Conservation (phyloP, 1,140 invertebrate species). For the Gryllus bimaculatus region DNA sequence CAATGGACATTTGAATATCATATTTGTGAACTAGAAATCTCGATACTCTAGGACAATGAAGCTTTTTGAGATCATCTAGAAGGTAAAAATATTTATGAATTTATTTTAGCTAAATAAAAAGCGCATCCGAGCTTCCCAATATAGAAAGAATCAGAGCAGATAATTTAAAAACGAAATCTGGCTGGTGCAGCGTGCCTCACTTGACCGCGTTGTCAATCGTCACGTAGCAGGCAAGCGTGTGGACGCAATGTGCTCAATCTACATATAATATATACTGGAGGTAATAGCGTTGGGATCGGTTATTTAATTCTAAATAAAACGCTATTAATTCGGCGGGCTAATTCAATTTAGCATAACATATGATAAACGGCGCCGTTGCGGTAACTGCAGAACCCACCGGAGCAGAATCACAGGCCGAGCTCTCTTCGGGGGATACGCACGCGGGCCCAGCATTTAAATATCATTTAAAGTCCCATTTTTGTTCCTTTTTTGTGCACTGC, state of each 20-base stretch:
- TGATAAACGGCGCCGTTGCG: not conserved
- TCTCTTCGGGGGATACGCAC: not conserved
- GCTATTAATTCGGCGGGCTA: not conserved
- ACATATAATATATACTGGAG: not conserved
- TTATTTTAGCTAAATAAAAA: too few relatives aligned
- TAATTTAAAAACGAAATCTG: not conserved
- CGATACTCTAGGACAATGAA: too few relatives aligned
- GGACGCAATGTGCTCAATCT: not conserved
- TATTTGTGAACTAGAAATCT: too few relatives aligned
- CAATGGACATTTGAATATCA: too few relatives aligned
- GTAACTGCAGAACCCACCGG: not conserved
- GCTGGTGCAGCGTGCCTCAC: too few relatives aligned
- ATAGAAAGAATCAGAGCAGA: too few relatives aligned
- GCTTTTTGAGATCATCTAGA: too few relatives aligned
- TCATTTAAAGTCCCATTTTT: conserved; percentile 5
- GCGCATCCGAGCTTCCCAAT: too few relatives aligned
- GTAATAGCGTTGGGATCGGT: not conserved
- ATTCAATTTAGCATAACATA: conserved; percentile 6
- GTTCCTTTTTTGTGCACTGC: not conserved
- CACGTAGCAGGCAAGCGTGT: not conserved
- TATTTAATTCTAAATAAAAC: conserved; percentile 6
- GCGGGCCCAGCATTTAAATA: not conserved
- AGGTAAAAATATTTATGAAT: too few relatives aligned
- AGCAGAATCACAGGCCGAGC: not conserved
- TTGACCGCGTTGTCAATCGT: not conserved